Base-by-base conservation (phyloP, 2,113 vertebrate genomes). In the Limnothrissa miodon region DNA sequence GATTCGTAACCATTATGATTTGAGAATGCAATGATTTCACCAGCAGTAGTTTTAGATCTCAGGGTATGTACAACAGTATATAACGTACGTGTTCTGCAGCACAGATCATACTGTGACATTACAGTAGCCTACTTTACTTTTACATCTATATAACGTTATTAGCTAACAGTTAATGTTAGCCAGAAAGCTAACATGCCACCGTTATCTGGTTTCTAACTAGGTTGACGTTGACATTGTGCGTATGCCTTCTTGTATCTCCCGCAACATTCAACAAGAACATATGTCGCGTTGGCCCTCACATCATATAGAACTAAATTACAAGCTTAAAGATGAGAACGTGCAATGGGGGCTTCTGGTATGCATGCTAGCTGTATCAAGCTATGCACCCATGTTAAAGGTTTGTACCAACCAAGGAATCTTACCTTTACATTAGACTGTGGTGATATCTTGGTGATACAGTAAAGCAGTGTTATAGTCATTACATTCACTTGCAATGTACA, bases 361-460 rank as follows among this genome's bases (percentile, higher is more conserved):
- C 87, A 33, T 70, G 46, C 87, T 84, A 79, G 66, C 80, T 13
- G 39, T 39, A 19, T 81, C 33, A 21, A 19, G 70, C 70, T 78
- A 78, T 44, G 45, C 33, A 39, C 33, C 62, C 36, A 23, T 46
- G 33, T 51, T 83, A 78, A 74, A 70, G 45, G 39, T 70, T 19
- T 59, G 8, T 2, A 39, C 33, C 5, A 21, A 39, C 46, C 45
- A 59, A 48, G 85, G 85, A 83, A 89, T 84, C 91, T 92, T 94
- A 94, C 93, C 93, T 92, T 85, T 53, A 85, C 79, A 79, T 80
- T 70, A 82, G 84, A 48, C 11, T 13, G 39, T 78, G 29, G 39
- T 79, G 83, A 83, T 80, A 62, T 81, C 83, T 86, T 78, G 78
- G 87, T 83, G 86, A 5, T 1, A 62, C 21, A 83, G 39, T 85